Conservation (phyloP, 2,888 invertebrate species). For the Scaptomyza flava region DNA sequence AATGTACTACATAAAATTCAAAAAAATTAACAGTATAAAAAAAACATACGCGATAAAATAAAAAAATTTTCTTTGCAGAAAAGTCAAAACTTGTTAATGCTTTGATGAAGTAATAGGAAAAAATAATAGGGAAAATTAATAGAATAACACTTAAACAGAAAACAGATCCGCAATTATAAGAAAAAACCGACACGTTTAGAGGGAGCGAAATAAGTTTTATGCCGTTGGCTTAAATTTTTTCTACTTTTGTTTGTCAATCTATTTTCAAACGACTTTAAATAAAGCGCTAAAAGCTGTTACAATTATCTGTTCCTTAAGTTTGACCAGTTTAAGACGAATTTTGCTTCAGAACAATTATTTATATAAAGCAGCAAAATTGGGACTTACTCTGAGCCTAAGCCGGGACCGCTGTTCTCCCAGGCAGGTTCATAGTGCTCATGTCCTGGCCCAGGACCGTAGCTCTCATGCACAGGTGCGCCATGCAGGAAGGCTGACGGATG, state of each 20-base stretch:
- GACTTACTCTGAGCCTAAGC: constrained; percentile 88
- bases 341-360: not conserved
- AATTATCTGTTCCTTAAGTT: not conserved
- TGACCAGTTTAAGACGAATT: not conserved
- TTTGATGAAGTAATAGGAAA: too few relatives aligned
- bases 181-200: too few relatives aligned
- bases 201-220: too few relatives aligned
- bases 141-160: too few relatives aligned
- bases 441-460: constrained; percentile 73
- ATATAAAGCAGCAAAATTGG: not conserved
- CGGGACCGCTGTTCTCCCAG: constrained; percentile 88
- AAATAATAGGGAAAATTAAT: too few relatives aligned
- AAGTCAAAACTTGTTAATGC: too few relatives aligned
- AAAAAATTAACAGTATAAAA: not conserved
- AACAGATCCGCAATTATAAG: too few relatives aligned
- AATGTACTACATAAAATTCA: not conserved
- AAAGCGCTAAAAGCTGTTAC: not conserved
- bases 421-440: constrained; percentile 86
- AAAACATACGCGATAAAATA: too few relatives aligned
- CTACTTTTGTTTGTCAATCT: not conserved
- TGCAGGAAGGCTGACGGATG: constrained; percentile 81
- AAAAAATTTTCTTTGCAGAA: too few relatives aligned
- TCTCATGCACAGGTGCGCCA: constrained; percentile 80
- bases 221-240: too few relatives aligned
- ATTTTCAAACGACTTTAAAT: not conserved